phyloP scores from a whole-genome alignment of 2,113 vertebrate genomes.

The Hippocampus barbouri region DNA sequence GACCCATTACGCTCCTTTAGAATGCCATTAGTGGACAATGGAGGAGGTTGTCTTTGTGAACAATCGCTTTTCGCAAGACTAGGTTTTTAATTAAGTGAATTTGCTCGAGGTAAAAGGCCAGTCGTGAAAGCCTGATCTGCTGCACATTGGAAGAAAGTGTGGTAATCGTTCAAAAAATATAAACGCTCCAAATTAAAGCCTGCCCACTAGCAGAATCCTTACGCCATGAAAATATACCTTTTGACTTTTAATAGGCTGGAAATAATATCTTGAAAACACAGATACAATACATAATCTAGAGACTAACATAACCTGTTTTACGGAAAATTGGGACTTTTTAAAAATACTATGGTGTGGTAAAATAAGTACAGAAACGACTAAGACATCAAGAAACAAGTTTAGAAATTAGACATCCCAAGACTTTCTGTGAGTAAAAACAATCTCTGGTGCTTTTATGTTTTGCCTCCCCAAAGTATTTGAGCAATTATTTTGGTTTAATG shows the following conservation, averaged over 20 bases:
- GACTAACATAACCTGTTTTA: too few relatives aligned
- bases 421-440: too few relatives aligned
- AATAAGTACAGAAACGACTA: not conserved
- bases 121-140: conserved; percentile 77
- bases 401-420: too few relatives aligned
- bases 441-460: too few relatives aligned
- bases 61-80: conserved; percentile 83
- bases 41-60: conserved; percentile 88
- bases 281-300: not conserved
- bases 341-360: not conserved
- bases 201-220: not conserved
- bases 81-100: conserved; percentile 96
- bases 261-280: not conserved
- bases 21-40: conserved; percentile 91
- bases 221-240: not conserved
- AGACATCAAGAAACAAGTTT: too few relatives aligned
- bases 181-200: conserved; percentile 6
- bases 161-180: conserved; percentile 41
- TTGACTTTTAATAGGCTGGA: not conserved
- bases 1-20: conserved; percentile 92
- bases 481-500: too few relatives aligned
- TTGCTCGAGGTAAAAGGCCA: conserved; percentile 82
- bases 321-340: too few relatives aligned
- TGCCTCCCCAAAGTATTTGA: too few relatives aligned
- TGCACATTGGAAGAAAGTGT: conserved; percentile 48